Evolutionary conservation across 1,140 invertebrate genomes (phyloP).

Genomic region (Maniola jurtina): DNA sequence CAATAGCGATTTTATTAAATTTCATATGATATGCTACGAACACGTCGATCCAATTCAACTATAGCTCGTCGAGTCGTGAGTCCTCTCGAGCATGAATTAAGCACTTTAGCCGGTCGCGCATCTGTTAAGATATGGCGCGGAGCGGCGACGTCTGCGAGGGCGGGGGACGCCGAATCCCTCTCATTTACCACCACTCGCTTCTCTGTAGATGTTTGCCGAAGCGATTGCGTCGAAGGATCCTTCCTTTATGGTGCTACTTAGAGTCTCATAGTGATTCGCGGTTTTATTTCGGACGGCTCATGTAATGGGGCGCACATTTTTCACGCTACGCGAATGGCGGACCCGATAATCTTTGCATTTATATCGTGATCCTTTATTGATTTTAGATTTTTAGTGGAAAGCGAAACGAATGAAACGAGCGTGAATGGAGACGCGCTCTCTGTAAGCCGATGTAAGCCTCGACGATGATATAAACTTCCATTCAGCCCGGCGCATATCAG

Average conservation of each 20-base stretch:
- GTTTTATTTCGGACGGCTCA: constrained; percentile 76
- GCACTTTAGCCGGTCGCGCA: constrained; percentile 56
- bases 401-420: constrained; percentile 72
- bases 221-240: constrained; percentile 71
- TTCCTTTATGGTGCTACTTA: constrained; percentile 76
- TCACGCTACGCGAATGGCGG: constrained; percentile 66
- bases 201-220: constrained; percentile 77
- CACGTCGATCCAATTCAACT: constrained; percentile 37
- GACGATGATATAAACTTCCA: constrained; percentile 72
- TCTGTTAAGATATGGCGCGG: constrained; percentile 63
- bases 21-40: constrained; percentile 17
- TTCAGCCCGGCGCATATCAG: constrained; percentile 61
- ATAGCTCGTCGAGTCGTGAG: constrained; percentile 46
- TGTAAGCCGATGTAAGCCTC: constrained; percentile 71
- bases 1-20: constrained; percentile 19
- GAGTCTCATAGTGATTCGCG: constrained; percentile 76
- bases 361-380: constrained; percentile 77
- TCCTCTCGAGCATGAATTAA: constrained; percentile 57
- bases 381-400: constrained; percentile 78
- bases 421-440: constrained; percentile 72
- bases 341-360: constrained; percentile 77
- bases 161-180: constrained; percentile 65
- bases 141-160: constrained; percentile 40
- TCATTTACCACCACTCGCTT: constrained; percentile 76
- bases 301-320: constrained; percentile 74